Evolutionary conservation across 2,888 invertebrate species (phyloP), one percentile per base, ranked within the genome.

Genomic region (Penaeus monodon): DNA sequence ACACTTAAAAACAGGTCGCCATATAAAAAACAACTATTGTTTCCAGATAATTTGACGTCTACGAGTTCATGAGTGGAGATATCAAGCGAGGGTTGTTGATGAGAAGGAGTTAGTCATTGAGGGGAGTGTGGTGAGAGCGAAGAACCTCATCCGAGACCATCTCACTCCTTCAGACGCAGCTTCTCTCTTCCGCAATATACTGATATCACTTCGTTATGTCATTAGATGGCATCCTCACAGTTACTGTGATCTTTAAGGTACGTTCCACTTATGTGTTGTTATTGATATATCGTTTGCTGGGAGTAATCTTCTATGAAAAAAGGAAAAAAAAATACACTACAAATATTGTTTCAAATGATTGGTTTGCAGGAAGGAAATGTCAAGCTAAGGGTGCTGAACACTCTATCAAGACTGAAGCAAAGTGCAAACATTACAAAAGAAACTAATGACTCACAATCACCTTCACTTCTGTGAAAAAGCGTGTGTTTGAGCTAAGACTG

Each of bases 81-180:
- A 70, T 86, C 77, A 86, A 77, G 86, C 81, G 77, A 86, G 82
- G 77, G 64, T 86, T n/a, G 66, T 86, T 29, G 86, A 86, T 64
- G 86, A 86, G 70, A 63, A 86, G 20, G 78, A 86, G 70, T 33
- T 86, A 68, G 77, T 82, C 77, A 76, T 86, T 27, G 86, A 86
- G 77, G 86, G 86, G 64, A 63, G 78, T 33, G 81, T 76, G 74
- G 85, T 81, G 68, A 77, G 77, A 22, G 33, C 33, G 63, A 66
- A 24, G 66, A 6, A 76, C 76, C 24, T 24, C 76, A 49, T 86
- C 85, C 22, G 77, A 66, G 27, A 78, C 77, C 44, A n/a, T 82
- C 68, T 38, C 78, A 82, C 63, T 82, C 68, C 38, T 86, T 86
- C 78, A 38, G 81, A 10, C 86, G 82, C 24, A 27, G 78, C 63